Conservation (phyloP, 1,140 invertebrate genomes). For the Drosophila pseudoobscura region DNA sequence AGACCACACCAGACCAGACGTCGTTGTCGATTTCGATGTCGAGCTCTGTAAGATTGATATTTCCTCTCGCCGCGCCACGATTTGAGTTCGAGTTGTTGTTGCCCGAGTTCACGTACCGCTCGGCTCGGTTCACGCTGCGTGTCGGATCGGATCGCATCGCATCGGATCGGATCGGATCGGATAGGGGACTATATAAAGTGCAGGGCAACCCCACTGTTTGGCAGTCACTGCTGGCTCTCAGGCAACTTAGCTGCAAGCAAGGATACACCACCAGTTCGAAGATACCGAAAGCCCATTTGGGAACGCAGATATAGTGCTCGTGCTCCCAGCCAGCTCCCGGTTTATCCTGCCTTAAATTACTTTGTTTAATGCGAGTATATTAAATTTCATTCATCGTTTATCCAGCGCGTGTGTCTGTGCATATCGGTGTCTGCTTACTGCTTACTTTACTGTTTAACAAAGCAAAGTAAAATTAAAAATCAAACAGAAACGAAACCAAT, state of each 20-base stretch:
- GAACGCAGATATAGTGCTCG: neutral
- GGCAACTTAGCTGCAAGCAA: slow-evolving; percentile 46
- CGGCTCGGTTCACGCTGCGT: slow-evolving; percentile 22
- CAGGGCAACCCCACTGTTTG: slow-evolving; percentile 52
- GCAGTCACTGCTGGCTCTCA: slow-evolving; percentile 73
- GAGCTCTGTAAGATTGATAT: slow-evolving; percentile 27
- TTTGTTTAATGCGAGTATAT: slow-evolving; percentile 20
- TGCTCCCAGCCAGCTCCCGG: no score
- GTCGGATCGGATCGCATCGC: slow-evolving; percentile 1
- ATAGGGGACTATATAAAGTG: slow-evolving; percentile 61
- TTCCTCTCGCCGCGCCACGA: slow-evolving; percentile 28
- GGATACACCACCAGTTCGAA: neutral
- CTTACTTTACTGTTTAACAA: slow-evolving; percentile 46
- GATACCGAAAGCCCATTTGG: no score
- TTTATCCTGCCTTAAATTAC: no score
- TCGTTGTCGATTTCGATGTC: slow-evolving; percentile 35
- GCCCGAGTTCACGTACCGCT: neutral
- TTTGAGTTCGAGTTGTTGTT: slow-evolving; percentile 9
- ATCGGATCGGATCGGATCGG: slow-evolving; percentile 6
- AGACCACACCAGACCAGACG: slow-evolving; percentile 14
- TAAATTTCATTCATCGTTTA: slow-evolving; percentile 38
- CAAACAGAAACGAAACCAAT: slow-evolving; percentile 53
- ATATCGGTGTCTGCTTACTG: slow-evolving; percentile 17
- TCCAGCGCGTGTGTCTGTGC: slow-evolving; percentile 4
- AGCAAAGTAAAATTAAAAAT: slow-evolving; percentile 55